Conservation (phyloP, 2,888 invertebrate genomes). For the Listrodromus nycthemerus region DNA sequence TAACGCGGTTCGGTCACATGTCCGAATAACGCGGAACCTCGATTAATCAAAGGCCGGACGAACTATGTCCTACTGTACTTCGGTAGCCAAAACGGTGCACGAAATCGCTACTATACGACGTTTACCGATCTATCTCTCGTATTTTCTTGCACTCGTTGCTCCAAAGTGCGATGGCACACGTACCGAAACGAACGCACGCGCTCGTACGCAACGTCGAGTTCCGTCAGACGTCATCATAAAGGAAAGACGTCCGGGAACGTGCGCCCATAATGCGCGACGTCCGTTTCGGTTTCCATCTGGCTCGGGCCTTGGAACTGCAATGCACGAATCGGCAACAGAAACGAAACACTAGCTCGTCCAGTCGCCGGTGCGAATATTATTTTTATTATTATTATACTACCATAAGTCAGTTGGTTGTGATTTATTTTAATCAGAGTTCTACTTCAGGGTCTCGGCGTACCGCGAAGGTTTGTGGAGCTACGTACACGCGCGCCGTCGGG, state of each 20-base stretch:
- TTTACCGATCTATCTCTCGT: neutral
- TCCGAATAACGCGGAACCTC: no score
- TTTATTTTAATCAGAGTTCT: slow-evolving; percentile 50
- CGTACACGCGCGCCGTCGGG: neutral
- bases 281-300: slow-evolving; percentile 47
- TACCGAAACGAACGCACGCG: slow-evolving; percentile 56
- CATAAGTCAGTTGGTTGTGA: slow-evolving; percentile 55
- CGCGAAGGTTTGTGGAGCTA: slow-evolving; percentile 23
- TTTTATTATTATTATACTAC: slow-evolving; percentile 6
- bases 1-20: no score
- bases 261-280: slow-evolving; percentile 48
- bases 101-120: neutral
- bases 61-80: no score
- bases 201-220: slow-evolving; percentile 56
- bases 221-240: slow-evolving; percentile 39
- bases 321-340: slow-evolving; percentile 34
- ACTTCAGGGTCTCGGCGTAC: neutral
- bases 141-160: neutral
- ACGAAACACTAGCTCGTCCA: slow-evolving; percentile 42
- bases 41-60: no score
- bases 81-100: neutral
- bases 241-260: neutral
- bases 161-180: slow-evolving; percentile 39
- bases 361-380: neutral
- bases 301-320: slow-evolving; percentile 8